Evolutionary conservation across 2,113 vertebrate species (phyloP).

Genomic region (Alethe castanea): DNA sequence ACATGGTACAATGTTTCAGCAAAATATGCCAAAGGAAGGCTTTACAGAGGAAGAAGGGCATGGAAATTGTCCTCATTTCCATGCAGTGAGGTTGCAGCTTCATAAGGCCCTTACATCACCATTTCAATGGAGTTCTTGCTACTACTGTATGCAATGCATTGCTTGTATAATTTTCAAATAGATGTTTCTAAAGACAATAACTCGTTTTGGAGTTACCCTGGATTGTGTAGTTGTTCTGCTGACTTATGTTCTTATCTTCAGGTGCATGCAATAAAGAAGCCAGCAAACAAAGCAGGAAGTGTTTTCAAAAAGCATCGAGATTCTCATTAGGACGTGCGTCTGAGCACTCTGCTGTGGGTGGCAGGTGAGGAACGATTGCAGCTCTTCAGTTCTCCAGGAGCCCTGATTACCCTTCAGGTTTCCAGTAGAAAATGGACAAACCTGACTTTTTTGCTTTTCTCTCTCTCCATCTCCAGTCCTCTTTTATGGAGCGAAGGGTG

Average conservation of each 20-base stretch:
- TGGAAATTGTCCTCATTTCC: neutral
- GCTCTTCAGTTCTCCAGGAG: neutral
- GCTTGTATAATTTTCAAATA: neutral
- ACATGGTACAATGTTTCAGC: neutral
- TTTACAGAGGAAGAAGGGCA: neutral
- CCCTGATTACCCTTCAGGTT: neutral
- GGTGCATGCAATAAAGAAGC: neutral
- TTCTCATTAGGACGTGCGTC: neutral
- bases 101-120: neutral
- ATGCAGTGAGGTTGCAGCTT: neutral
- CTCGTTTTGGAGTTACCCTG: neutral
- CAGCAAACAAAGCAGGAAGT: neutral
- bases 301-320: neutral
- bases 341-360: neutral
- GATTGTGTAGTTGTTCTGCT: fast-evolving
- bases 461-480: neutral
- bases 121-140: neutral
- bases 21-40: neutral
- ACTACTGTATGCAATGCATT: neutral
- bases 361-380: neutral
- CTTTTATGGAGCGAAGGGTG: neutral
- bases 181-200: neutral
- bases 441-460: neutral
- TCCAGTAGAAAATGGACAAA: neutral
- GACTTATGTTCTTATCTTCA: neutral